Conservation (phyloP, 2,113 vertebrate genomes). For the Coreoperca whiteheadi region DNA sequence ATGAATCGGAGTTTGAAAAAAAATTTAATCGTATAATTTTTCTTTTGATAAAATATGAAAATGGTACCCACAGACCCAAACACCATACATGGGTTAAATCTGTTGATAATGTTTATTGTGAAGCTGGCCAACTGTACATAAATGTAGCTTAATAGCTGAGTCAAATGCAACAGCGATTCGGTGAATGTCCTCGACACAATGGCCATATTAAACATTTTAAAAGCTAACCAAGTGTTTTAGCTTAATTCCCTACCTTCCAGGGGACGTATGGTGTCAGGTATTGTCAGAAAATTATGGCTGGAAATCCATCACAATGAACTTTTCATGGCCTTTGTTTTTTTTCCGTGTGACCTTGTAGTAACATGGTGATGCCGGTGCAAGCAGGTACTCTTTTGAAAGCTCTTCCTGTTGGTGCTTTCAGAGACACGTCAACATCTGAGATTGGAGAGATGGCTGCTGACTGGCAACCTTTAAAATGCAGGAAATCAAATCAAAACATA, state of each 20-base stretch:
- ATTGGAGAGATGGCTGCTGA: not conserved
- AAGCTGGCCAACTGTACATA: not conserved
- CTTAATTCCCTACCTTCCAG: not conserved
- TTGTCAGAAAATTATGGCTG: not conserved
- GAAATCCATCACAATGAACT: not conserved
- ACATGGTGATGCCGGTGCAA: not conserved
- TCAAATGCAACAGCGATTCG: not conserved
- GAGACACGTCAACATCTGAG: not conserved
- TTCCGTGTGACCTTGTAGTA: not conserved
- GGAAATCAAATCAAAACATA: not conserved
- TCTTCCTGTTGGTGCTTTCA: conserved; percentile 8
- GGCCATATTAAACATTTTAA: not conserved
- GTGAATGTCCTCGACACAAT: not conserved
- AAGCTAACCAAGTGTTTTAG: not conserved
- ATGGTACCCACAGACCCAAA: too few relatives aligned
- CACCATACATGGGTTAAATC: too few relatives aligned
- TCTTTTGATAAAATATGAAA: too few relatives aligned
- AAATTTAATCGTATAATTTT: too few relatives aligned
- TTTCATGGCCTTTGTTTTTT: not conserved
- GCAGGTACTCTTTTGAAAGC: not conserved
- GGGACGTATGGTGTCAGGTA: not conserved
- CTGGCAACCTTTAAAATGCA: not conserved
- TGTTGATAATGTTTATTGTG: not conserved
- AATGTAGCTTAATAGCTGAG: not conserved
- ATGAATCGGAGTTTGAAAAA: too few relatives aligned